These are phyloP conservation scores for Pocillopora damicornis DNA, from an alignment of 64 coral and sea anemone species.

Conservation along the genomic window DNA sequence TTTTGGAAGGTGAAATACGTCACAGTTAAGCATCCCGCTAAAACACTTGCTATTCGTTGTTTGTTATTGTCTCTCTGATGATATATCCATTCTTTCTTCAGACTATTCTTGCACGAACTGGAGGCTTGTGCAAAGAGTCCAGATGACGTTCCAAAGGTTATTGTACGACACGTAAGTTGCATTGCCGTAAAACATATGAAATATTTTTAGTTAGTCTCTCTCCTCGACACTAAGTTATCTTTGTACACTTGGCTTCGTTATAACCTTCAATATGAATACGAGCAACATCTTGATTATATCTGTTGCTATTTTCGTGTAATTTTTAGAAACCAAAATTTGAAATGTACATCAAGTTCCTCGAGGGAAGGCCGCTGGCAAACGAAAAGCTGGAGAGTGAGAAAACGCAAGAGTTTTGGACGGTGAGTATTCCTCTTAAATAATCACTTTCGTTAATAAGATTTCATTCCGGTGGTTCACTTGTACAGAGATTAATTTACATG, in stretches of 20 bases:
- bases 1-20: background rate
- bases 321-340: constrained; percentile 47
- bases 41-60: background rate
- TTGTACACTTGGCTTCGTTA: background rate
- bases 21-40: background rate
- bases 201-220: too few species aligned
- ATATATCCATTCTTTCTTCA: background rate
- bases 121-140: constrained; percentile 79
- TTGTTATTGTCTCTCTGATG: background rate
- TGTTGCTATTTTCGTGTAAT: background rate
- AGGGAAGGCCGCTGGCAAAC: constrained; percentile 37
- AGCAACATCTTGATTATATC: background rate
- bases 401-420: constrained; percentile 55
- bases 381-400: constrained; percentile 39
- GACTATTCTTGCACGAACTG: constrained; percentile 76
- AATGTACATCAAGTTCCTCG: constrained; percentile 52
- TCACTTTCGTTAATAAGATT: too few species aligned
- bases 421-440: background rate
- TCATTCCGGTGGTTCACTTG: too few species aligned
- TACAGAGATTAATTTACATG: too few species aligned
- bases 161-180: constrained; percentile 81
- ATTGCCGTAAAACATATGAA: background rate
- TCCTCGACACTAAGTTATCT: too few species aligned
- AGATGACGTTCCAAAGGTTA: constrained; percentile 65
- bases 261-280: too few species aligned